Evolutionary conservation across 2,797 vertebrate genomes (phyloP), one percentile per base, ranked within the genome.

Genomic region (Myotis pilosus): DNA sequence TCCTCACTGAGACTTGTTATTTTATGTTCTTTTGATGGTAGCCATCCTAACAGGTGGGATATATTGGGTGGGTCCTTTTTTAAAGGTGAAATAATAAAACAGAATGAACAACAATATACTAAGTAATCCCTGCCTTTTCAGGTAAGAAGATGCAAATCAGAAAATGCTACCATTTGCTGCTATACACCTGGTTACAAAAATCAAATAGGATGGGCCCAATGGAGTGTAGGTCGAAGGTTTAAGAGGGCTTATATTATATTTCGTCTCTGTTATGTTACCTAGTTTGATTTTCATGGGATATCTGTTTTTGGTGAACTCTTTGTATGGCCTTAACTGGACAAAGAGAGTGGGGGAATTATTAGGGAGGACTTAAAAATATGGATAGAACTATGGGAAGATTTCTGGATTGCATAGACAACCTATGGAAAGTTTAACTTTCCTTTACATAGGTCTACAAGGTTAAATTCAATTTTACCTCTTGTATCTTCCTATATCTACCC

Each of bases 71-170:
- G 22, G 55, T 94, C 13, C 17, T 53, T 80, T 97, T 72, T 74
- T 49, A 62, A 95, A n/a, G 17, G 8, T 19, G 25, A 90, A 95
- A 60, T 66, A 87, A 80, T 92, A 89, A 81, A 78, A 62, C n/a
- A 81, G 53, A 78, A 75, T 66, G 16, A 87, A 83, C 22, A 85
- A 25, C 3, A 3, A 10, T 51, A 78, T 51, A 30, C 41, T 47
- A 53, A 92, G 28, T 16, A 55, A 68, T 25, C 6, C 22, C 36
- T 87, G 33, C 17, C 53, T 89, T 91, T 92, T 88, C 51, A 41
- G 20, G 69, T 85, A 95, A 82, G 87, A 13, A 20, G 25, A 89
- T 80, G 33, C 8, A 87, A 81, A 89, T 74, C 84, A 95, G 53
- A 57, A 91, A 69, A 89, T 72, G 11, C 33, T 89, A 55, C 55